Evolutionary conservation across 2,888 invertebrate species (phyloP).

Genomic region (Labia minor): DNA sequence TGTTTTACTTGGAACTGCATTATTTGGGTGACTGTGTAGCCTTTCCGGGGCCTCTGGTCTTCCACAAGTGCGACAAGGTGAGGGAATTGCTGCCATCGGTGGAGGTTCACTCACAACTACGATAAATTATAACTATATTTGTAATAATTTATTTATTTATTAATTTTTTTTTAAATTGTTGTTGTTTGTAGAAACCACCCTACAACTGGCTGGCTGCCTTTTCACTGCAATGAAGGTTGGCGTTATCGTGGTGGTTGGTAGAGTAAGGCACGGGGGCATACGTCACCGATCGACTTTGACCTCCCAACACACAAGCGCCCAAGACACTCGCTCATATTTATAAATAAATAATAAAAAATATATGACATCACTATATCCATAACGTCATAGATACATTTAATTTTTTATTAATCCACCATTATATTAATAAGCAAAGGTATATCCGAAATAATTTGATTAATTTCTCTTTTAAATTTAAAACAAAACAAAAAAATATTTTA

Average conservation of each 20-base stretch:
- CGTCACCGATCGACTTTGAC: not conserved
- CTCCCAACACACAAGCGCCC: not conserved
- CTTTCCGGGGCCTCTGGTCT: conserved; percentile 57
- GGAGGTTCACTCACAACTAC: conserved; percentile 23
- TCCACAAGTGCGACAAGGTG: conserved; percentile 55
- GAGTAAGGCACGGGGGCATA: not conserved
- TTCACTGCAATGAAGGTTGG: not conserved
- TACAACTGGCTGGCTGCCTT: not conserved
- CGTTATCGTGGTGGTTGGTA: not conserved
- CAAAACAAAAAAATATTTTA: too few species aligned
- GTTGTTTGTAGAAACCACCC: not conserved
- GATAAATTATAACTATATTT: not conserved
- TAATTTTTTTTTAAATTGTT: too few species aligned
- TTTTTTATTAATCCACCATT: not conserved
- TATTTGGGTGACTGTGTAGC: conserved; percentile 45
- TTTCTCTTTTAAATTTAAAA: too few species aligned
- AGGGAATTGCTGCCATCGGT: conserved; percentile 32
- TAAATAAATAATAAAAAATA: too few species aligned
- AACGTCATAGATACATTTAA: not conserved
- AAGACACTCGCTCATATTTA: too few species aligned
- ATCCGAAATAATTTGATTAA: too few species aligned
- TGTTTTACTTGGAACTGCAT: not conserved
- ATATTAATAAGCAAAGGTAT: not conserved
- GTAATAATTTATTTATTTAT: not conserved
- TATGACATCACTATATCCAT: too few species aligned